Base-by-base conservation (phyloP, 2,113 vertebrate genomes). In the Python bivittatus region DNA sequence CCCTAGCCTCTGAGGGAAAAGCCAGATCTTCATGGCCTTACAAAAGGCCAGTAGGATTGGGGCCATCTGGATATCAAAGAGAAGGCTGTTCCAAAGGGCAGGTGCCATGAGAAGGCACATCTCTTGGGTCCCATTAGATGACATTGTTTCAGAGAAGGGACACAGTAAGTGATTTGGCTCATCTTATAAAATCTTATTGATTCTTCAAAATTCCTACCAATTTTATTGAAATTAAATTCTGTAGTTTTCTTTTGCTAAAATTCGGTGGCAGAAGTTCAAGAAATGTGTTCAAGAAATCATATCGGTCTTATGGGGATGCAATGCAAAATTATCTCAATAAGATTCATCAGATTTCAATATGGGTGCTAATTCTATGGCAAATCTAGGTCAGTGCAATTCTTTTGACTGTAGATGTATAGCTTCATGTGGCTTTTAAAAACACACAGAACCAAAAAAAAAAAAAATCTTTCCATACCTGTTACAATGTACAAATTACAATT, bases 381-480 rank as follows among this genome's bases (percentile, higher is more conserved):
- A 17, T 38, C 17, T 38, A 38, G 33, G 33, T 79, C 33, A 38
- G 17, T 79, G 72, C n/a, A 68, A 15, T 72, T 72, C 15, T 15
- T 72, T 33, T 68, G 4, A 33, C 7, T 29, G 57, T 91, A 22
- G 53, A 94, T 87, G 53, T 13, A 85, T 1, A 48, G 29, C 23
- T 3, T 38, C n/a, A 20, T 56, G 79, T 89, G 91, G 7, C 0
- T 92, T 88, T 92, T 85, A 68, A 93, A 88, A 93, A 88, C 52
- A 6, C 91, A 44, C 13, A 15, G 83, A 17, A 2, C 44, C 29
- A 27, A 8, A 23, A 87, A 72, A 12, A 27, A 8, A 23, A 87
- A 72, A 12, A 33, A 25, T 29, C 12, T 88, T 29, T 29, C 4
- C 3, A 0, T 92, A 0, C 57, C 91, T 93, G 27, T 1, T 85